Conservation (phyloP, 2,888 invertebrate species). For the Amphipoea lucens region DNA sequence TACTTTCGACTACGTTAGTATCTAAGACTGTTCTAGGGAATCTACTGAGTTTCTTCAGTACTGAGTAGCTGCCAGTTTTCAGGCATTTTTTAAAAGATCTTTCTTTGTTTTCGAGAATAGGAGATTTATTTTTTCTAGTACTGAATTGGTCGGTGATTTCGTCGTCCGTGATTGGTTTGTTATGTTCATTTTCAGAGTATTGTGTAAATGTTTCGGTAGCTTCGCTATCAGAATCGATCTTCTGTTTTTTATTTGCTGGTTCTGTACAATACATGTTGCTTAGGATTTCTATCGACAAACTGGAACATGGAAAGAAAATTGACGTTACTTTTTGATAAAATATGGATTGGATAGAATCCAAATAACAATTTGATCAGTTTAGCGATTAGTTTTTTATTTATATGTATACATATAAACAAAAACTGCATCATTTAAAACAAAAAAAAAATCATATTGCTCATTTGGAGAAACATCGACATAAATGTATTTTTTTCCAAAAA, state of each 20-base stretch:
- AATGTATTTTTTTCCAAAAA: too few species aligned
- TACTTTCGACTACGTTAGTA: conserved; percentile 89
- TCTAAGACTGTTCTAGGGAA: conserved; percentile 87
- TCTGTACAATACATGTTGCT: conserved; percentile 86
- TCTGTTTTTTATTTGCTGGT: conserved; percentile 80
- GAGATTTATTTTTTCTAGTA: conserved; percentile 78
- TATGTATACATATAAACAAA: too few species aligned
- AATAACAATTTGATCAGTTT: too few species aligned
- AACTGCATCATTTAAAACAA: not conserved
- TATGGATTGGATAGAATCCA: too few species aligned
- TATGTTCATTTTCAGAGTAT: conserved; percentile 66
- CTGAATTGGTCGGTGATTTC: conserved; percentile 65
- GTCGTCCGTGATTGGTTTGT: conserved; percentile 70
- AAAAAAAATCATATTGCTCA: too few species aligned
- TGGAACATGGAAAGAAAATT: conserved; percentile 70
- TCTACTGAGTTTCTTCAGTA: conserved; percentile 86
- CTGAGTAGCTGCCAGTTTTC: conserved; percentile 76
- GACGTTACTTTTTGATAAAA: not conserved
- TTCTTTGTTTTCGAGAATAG: conserved; percentile 85
- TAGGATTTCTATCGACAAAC: conserved; percentile 84
- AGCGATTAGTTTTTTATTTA: too few species aligned
- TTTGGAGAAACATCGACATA: too few species aligned
- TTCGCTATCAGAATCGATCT: conserved; percentile 67
- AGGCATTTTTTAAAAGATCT: conserved; percentile 81
- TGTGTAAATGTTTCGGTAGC: conserved; percentile 64